These are phyloP conservation scores for Rostratula benghalensis DNA, from an alignment of 2,113 vertebrate genomes.

Conservation along the genomic window DNA sequence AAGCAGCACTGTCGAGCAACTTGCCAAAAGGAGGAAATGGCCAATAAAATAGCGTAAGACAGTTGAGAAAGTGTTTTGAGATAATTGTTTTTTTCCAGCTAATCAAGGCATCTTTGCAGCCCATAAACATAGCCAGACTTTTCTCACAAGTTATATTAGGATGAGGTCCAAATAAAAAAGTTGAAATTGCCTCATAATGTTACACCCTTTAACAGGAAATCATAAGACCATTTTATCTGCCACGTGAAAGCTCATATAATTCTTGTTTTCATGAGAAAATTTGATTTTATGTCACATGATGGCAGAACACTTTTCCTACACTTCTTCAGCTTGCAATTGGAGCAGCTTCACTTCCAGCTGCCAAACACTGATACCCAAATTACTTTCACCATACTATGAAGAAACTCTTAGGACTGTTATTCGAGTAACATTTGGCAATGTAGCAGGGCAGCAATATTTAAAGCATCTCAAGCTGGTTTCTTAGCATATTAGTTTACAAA, in stretches of 20 bases:
- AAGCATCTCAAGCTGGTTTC: background rate
- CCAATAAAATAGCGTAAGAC: background rate
- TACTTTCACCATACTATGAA: background rate
- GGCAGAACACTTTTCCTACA: background rate
- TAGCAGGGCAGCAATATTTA: background rate
- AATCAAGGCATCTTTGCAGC: background rate
- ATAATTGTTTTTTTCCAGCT: background rate
- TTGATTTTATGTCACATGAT: background rate
- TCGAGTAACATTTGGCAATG: background rate
- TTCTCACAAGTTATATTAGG: background rate
- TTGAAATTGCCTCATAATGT: background rate
- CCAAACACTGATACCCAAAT: background rate
- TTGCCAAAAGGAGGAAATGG: background rate
- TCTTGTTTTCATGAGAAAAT: constrained; percentile 13
- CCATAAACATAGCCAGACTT: background rate
- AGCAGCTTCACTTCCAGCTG: background rate
- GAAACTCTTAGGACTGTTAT: background rate
- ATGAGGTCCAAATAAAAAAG: background rate
- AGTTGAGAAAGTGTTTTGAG: background rate
- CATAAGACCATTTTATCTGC: background rate
- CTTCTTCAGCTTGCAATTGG: background rate
- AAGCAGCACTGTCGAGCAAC: background rate
- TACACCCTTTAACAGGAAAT: background rate
- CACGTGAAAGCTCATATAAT: background rate
- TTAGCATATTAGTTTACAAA: background rate